Conservation (phyloP, 1,140 invertebrate genomes). For the Bicyclus anynana region DNA sequence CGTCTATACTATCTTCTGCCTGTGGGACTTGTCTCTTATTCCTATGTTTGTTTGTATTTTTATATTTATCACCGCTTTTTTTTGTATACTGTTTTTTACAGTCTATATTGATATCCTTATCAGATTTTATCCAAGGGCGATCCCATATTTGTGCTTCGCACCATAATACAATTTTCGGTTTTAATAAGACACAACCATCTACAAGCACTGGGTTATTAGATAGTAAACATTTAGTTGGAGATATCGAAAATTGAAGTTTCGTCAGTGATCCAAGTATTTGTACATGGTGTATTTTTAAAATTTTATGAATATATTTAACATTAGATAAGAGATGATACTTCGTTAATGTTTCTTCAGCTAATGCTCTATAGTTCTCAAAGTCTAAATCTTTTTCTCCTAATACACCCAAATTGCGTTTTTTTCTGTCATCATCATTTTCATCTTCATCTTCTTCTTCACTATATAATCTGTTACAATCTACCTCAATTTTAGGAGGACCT, state of each 20-base stretch:
- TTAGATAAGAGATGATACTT: slow-evolving; percentile 32
- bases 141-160: slow-evolving; percentile 31
- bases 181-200: slow-evolving; percentile 23
- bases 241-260: slow-evolving; percentile 33
- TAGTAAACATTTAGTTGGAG: slow-evolving; percentile 34
- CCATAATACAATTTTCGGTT: slow-evolving; percentile 14
- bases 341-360: slow-evolving; percentile 26
- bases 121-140: slow-evolving; percentile 15
- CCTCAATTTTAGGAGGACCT: slow-evolving; percentile 33
- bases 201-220: slow-evolving; percentile 5
- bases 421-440: slow-evolving; percentile 15
- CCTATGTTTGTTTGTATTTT: slow-evolving; percentile 4
- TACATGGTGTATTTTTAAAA: slow-evolving; percentile 32
- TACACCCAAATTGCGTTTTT: slow-evolving; percentile 14
- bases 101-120: slow-evolving; percentile 32
- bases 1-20: slow-evolving; percentile 50
- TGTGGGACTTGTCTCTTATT: slow-evolving; percentile 29
- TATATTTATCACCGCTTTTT: slow-evolving; percentile 14
- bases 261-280: slow-evolving; percentile 34
- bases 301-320: slow-evolving; percentile 31
- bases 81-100: slow-evolving; percentile 23
- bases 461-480: slow-evolving; percentile 25
- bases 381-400: slow-evolving; percentile 13
- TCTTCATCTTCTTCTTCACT: slow-evolving; percentile 22
- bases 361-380: slow-evolving; percentile 15